Base-by-base conservation (phyloP, 2,113 vertebrate species). In the Benitochromis conjunctus region DNA sequence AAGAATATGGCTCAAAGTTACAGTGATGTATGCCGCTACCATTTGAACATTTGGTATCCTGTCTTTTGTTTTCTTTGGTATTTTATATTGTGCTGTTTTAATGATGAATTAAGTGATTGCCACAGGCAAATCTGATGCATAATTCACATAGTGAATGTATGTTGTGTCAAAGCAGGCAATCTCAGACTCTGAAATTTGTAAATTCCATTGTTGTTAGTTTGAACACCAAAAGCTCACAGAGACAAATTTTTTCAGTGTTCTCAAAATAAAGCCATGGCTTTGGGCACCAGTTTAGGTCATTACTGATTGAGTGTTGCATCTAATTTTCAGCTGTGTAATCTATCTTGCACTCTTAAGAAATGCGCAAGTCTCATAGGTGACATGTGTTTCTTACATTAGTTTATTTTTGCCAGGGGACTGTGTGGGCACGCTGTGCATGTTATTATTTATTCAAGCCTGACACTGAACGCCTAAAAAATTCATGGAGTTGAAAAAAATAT, bases 231-330 rank as follows among this genome's bases (percentile, higher is more conserved):
- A 62, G 24, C 84, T 55, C 89, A 89, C 92, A 89, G 31, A 88
- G 84, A 92, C 57, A 8, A 82, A 92, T 82, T 80, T 57, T 4
- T 6, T 24, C 19, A 13, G 29, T 4, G 82, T 86, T 78, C 62
- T 58, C 86, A 83, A 66, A 91, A 92, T 93, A 91, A 90, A 91
- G 89, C 4, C 21, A 54, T 80, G n/a, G 60, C 91, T 89, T 77
- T 55, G 19, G 83, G 90, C 80, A 79, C 31, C 31, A 29, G 51
- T 64, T 38, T 38, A 71, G 53, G 69, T 78, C 77, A 62, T 64
- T 69, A 88, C 24, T 82, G 64, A 89, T 5, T 48, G 41, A 83
- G 9, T 10, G 24, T 58, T 74, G 78, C 57, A 48, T 43, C 19
- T 53, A 4, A 69, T 41, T 85, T 85, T 77, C 60, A 51, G 46